phyloP scores from a whole-genome alignment of 2,113 vertebrate species.

The Rousettus leschenaultii region DNA sequence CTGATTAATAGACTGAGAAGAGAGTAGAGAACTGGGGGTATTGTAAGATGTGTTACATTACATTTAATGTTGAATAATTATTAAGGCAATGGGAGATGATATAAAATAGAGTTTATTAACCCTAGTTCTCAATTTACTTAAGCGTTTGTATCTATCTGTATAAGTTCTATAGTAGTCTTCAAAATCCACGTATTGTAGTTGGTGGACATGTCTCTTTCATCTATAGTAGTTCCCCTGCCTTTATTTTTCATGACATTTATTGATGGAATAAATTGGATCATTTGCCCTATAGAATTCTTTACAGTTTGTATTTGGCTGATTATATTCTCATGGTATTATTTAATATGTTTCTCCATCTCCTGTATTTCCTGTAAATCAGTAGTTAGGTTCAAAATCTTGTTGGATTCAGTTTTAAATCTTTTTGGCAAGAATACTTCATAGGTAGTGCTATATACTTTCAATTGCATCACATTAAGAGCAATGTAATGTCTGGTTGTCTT shows the following conservation, averaged over 20 bases:
- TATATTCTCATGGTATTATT: conserved; percentile 26
- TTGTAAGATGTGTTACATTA: not conserved
- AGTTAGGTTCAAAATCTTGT: conserved; percentile 33
- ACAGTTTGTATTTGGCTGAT: not conserved
- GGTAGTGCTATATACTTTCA: not conserved
- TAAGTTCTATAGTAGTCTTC: not conserved
- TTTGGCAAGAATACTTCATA: not conserved
- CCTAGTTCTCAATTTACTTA: not conserved
- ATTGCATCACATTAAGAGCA: not conserved
- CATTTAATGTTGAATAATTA: not conserved
- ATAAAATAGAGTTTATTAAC: not conserved
- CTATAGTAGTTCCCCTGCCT: not conserved
- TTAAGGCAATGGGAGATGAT: not conserved
- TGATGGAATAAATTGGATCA: not conserved
- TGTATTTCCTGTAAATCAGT: conserved; percentile 38
- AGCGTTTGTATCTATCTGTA: not conserved
- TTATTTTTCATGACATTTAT: conserved; percentile 16
- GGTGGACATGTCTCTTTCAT: not conserved
- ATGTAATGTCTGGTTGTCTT: not conserved
- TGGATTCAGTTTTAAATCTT: conserved; percentile 34
- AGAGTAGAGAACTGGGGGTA: not conserved
- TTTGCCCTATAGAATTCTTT: not conserved
- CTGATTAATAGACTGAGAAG: not conserved
- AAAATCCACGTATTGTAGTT: not conserved
- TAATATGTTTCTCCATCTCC: conserved; percentile 1